Base-by-base conservation (phyloP, 2,888 invertebrate genomes). In the Tenthredo amoena region DNA sequence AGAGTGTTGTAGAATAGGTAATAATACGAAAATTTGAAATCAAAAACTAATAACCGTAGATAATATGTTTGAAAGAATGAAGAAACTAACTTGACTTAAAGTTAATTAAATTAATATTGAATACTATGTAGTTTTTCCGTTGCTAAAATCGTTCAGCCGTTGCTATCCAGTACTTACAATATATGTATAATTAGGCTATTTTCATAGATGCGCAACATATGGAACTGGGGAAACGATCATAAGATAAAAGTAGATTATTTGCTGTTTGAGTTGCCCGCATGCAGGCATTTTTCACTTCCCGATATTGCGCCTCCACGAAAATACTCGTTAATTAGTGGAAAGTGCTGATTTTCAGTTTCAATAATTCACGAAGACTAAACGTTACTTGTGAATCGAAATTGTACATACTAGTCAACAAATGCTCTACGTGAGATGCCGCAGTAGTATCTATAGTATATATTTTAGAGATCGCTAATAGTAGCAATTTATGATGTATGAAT, bases 321-420 rank as follows among this genome's bases (percentile, higher is more conserved):
- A 50, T 50, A 18, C 18, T 50, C 50, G 5, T 50, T 50, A 50
- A 18, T 21, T 68, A 68, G 21, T 68, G 1, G 5, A 68, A 34
- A 34, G 68, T 34, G 31, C 34, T 18, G 34, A 34, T 26, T 71
- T 18, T 71, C 34, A 37, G 31, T 71, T 40, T 71, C 37, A 34
- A 71, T 31, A 71, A 71, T 26, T 68, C 34, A 68, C 31, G 18
- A 34, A 68, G 2, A 31, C n/a, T 34, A 18, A 50, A 50, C 37
- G 50, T 31, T 47, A 34, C 15, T 50, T 31, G 77, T 31, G 12
- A 50, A 77, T 79, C 21, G 37, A 43, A 72, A 72, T 40, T 62
- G 40, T 62, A 81, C 37, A 77, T 62, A 81, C 79, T 62, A 62
- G 62, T 58, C 62, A 81, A 81, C 79, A 81, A 81, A 58, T 81